Evolutionary conservation across 2,113 vertebrate species (phyloP).

Genomic region (Nanorana parkeri): DNA sequence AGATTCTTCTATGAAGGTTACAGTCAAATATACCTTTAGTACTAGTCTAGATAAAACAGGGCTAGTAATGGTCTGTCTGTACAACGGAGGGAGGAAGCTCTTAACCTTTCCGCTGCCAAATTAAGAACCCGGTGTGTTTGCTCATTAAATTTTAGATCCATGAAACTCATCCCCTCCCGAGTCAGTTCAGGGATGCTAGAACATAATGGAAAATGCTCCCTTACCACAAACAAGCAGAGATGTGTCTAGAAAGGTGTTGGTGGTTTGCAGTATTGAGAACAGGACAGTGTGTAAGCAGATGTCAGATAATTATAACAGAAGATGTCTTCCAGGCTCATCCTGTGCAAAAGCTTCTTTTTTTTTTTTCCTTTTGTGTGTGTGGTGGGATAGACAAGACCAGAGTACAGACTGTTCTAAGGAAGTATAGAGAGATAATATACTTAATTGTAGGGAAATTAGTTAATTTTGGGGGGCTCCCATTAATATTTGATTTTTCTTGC

Average conservation of each 20-base stretch:
- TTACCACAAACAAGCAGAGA: background rate
- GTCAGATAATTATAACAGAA: constrained; percentile 52
- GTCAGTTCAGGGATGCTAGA: background rate
- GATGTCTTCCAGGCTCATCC: constrained; percentile 49
- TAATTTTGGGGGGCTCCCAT: too few relatives aligned
- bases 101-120: constrained; percentile 39
- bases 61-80: constrained; percentile 36
- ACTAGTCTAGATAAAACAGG: background rate
- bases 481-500: background rate
- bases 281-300: constrained; percentile 50
- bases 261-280: constrained; percentile 10
- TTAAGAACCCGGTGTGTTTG: constrained; percentile 19
- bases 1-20: constrained; percentile 14
- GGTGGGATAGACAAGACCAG: background rate
- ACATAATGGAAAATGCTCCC: background rate
- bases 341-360: background rate
- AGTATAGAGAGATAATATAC: background rate
- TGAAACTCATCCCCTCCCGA: background rate
- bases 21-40: constrained; percentile 17
- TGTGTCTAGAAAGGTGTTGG: background rate
- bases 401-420: background rate
- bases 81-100: constrained; percentile 18
- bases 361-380: constrained; percentile 31
- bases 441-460: background rate
- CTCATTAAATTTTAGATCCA: background rate